Evolutionary conservation across 2,888 invertebrate genomes (phyloP).

Genomic region (Dione juno): DNA sequence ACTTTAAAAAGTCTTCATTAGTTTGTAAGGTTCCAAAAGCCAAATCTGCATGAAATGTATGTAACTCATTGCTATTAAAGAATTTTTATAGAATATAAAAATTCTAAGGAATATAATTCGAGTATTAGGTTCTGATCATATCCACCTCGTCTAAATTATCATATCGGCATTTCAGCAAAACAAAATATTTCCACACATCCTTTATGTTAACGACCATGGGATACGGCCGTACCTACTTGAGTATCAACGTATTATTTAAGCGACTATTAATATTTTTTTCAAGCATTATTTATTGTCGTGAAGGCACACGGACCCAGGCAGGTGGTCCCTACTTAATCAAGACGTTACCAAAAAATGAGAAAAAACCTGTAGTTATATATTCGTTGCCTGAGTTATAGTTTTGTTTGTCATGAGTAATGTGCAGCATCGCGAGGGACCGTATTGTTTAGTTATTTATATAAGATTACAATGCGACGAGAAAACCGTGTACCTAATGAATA

Average conservation of each 20-base stretch:
- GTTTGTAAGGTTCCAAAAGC: no score
- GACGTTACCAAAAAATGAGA: constrained; percentile 76
- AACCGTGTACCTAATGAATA: constrained; percentile 79
- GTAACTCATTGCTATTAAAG: no score
- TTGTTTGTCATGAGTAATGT: constrained; percentile 71
- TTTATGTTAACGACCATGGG: constrained; percentile 61
- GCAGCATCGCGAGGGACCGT: constrained; percentile 59
- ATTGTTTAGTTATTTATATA: constrained; percentile 77
- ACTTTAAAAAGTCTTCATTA: no score
- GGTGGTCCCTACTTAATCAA: constrained; percentile 84
- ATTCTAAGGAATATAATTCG: no score
- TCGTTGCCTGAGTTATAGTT: constrained; percentile 78
- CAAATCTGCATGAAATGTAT: no score
- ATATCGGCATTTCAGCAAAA: constrained; percentile 51
- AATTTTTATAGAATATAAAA: no score
- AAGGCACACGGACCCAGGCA: constrained; percentile 69
- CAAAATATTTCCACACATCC: constrained; percentile 60
- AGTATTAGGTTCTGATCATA: background rate
- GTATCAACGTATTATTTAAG: constrained; percentile 77
- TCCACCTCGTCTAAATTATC: background rate
- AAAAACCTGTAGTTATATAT: constrained; percentile 72
- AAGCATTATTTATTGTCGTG: constrained; percentile 75
- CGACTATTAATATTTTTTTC: constrained; percentile 73
- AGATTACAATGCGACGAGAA: constrained; percentile 77
- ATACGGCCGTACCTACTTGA: constrained; percentile 60